Percentiles rank a stretch among this genome's conserved stretches.
Evolutionary conservation across 2,113 vertebrate species (phyloP).

Genomic region (Coracopsis vasa): DNA sequence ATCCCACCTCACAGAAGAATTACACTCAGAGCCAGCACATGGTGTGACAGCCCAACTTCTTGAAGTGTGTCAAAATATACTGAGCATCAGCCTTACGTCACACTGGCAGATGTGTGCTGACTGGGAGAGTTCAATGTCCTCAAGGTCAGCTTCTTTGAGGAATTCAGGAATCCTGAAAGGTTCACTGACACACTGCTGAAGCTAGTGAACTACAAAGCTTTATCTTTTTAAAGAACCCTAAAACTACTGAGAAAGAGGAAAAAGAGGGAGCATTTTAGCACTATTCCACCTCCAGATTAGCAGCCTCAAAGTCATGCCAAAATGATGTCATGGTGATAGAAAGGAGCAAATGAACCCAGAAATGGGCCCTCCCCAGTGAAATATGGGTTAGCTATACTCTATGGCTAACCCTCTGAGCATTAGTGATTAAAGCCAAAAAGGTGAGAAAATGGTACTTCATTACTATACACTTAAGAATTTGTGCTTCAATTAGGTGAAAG

Average conservation of each 20-base stretch:
- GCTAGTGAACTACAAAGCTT: background rate
- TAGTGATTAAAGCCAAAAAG: background rate
- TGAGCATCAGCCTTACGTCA: rapidly evolving
- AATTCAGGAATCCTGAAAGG: background rate
- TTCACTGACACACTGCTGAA: rapidly evolving
- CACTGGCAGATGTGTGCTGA: background rate
- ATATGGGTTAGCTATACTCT: rapidly evolving
- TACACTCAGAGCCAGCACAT: background rate
- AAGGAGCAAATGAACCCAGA: background rate
- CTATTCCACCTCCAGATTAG: too few species aligned
- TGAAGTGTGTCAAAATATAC: background rate
- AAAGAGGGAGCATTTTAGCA: background rate
- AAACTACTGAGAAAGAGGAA: background rate
- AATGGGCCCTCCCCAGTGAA: background rate
- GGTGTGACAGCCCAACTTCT: background rate
- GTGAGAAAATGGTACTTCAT: background rate
- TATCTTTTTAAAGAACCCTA: background rate
- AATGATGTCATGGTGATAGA: background rate
- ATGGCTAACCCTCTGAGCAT: background rate
- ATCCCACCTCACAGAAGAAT: background rate
- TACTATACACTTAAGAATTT: background rate
- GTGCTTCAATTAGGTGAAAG: background rate
- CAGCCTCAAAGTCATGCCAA: background rate
- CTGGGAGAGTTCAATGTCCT: background rate
- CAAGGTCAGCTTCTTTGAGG: background rate